These are phyloP conservation scores for Pyralis farinalis DNA, from an alignment of 2,888 invertebrate species.

Conservation along the genomic window DNA sequence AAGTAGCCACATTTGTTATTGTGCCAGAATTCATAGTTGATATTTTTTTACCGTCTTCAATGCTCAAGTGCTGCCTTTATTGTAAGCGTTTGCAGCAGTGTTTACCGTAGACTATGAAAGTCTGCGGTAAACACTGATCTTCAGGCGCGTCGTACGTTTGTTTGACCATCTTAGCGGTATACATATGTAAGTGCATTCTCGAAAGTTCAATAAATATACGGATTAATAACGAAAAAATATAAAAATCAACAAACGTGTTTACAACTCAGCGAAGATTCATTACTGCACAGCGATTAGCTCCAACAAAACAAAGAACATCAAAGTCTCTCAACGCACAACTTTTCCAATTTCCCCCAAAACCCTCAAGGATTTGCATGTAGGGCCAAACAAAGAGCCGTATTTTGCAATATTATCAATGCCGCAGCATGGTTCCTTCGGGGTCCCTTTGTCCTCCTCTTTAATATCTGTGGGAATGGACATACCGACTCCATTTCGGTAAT, in stretches of 20 bases:
- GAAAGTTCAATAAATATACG: too few species aligned
- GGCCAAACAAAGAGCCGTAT: slow-evolving; percentile 58
- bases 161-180: too few species aligned
- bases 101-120: too few species aligned
- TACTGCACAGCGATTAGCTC: slow-evolving; percentile 34
- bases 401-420: slow-evolving; percentile 75
- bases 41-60: too few species aligned
- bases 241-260: not conserved
- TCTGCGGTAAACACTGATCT: too few species aligned
- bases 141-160: too few species aligned
- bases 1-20: too few species aligned
- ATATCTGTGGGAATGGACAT: slow-evolving; percentile 81
- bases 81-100: too few species aligned
- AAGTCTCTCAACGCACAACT: slow-evolving; percentile 57
- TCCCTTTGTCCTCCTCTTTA: slow-evolving; percentile 69
- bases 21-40: too few species aligned
- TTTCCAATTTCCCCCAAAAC: slow-evolving; percentile 74
- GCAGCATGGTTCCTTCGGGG: slow-evolving; percentile 72
- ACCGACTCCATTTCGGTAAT: slow-evolving; percentile 77
- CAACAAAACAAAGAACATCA: slow-evolving; percentile 59
- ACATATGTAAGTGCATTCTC: too few species aligned
- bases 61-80: too few species aligned
- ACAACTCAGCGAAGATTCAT: slow-evolving; percentile 7
- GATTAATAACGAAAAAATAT: not conserved
- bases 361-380: slow-evolving; percentile 74